Base-by-base conservation (phyloP, 2,113 vertebrate species). In the Paratilapia polleni region DNA sequence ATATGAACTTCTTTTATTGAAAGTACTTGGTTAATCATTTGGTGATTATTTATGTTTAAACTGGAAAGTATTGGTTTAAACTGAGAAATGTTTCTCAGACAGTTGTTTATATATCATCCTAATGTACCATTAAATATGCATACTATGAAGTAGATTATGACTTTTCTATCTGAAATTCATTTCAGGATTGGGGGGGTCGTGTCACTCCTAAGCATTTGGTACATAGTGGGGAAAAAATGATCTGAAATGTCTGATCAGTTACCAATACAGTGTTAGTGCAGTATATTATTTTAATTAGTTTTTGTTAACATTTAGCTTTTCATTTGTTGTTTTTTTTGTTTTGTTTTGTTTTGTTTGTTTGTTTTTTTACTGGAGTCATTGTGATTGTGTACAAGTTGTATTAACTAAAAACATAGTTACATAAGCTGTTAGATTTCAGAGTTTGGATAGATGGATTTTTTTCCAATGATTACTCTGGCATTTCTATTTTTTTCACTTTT, bases 91-190 rank as follows among this genome's bases (percentile, higher is more conserved):
- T 86, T 90, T 94, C 31, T 89, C 91, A 84, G 85, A 90, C 80
- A 85, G 82, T 87, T 91, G 92, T 96, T 94, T 95, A 93, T 94
- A 94, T 89, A 89, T 93, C 85, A 87, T 89, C 59, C 86, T 85
- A 92, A 41, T 88, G 57, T 90, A 87, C 60, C 82, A 94, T 92
- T 95, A 95, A 94, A 94, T 91, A 94, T 91, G 85, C 85, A 92
- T 93, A 80, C 89, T 86, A 86, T 83, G 36, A 91, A 85, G 38
- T 81, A 79, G 47, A 15, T 87, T 34, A 20, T 58, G 20, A 60
- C 19, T 34, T 78, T 4, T 80, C 83, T 52, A 78, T 61, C 8
- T 49, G 66, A 8, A 47, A 3, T 78, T 77, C 1, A 14, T 54
- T 56, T 63, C 5, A 52, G 19, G 9, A 64, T 56, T 76, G 22